Evolutionary conservation across 2,113 vertebrate species (phyloP).

Genomic region (Candoia aspera): DNA sequence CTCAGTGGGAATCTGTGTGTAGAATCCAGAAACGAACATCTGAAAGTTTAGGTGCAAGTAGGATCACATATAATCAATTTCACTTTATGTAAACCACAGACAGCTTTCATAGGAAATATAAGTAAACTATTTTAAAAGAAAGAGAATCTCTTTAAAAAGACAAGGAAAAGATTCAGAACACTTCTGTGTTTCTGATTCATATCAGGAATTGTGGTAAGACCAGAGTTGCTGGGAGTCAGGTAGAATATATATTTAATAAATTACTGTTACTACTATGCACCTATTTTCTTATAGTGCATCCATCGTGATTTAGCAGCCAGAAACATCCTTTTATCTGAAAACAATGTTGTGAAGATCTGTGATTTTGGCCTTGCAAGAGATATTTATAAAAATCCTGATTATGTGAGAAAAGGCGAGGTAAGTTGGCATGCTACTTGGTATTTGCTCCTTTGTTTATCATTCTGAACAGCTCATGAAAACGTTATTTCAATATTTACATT

Average conservation of each 20-base stretch:
- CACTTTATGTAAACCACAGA: neutral
- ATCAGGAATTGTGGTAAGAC: conserved; percentile 64
- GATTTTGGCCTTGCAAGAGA: conserved; percentile 94
- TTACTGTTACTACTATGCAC: conserved; percentile 24
- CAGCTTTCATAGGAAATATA: conserved; percentile 7
- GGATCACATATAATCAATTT: neutral
- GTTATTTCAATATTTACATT: conserved; percentile 30
- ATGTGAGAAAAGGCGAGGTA: conserved; percentile 94
- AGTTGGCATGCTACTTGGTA: conserved; percentile 70
- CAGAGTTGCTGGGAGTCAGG: too few relatives aligned
- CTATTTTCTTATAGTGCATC: conserved; percentile 84
- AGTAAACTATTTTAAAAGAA: conserved; percentile 18
- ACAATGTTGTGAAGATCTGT: conserved; percentile 96
- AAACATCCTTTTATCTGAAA: conserved; percentile 92
- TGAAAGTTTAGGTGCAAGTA: neutral
- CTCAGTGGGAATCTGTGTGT: neutral
- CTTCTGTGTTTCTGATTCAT: conserved; percentile 47
- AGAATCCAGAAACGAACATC: neutral
- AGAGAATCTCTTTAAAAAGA: conserved; percentile 28
- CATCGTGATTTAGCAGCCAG: conserved; percentile 94
- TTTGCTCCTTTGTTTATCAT: conserved; percentile 44
- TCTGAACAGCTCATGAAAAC: conserved; percentile 43
- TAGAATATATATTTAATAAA: neutral
- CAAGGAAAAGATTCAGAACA: conserved; percentile 57
- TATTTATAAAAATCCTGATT: conserved; percentile 95